A percentile compares a stretch with the other conserved stretches of the same genome.
Evolutionary conservation across 2,113 vertebrate genomes (phyloP).

Genomic region (Melospiza melodia): DNA sequence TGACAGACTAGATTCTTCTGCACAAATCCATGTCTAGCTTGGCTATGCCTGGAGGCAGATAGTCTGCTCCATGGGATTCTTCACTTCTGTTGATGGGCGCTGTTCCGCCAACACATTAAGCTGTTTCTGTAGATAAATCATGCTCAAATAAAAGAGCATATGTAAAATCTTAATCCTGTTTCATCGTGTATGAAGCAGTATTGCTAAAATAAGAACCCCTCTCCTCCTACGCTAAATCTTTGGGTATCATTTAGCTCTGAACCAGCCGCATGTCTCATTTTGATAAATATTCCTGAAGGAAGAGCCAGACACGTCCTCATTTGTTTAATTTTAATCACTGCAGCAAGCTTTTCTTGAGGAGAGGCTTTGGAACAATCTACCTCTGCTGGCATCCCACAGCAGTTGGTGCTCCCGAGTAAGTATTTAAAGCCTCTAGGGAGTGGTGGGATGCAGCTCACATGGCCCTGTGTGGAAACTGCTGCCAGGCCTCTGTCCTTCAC

Average conservation of each 20-base stretch:
- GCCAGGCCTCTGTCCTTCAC: not conserved
- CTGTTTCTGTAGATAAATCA: constrained; percentile 52
- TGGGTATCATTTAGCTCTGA: not conserved
- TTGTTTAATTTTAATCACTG: constrained; percentile 21
- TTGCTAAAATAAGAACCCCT: constrained; percentile 16
- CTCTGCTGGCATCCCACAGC: not conserved
- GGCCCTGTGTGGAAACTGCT: not conserved
- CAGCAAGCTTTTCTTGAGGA: not conserved
- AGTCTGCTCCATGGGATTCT: not conserved
- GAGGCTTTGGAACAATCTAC: not conserved
- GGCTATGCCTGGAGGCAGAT: constrained; percentile 1
- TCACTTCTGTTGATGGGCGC: not conserved
- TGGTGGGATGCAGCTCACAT: not conserved
- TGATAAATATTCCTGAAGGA: not conserved
- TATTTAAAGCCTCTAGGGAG: not conserved
- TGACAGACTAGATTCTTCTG: constrained; percentile 11
- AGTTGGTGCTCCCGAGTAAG: not conserved
- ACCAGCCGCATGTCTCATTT: not conserved
- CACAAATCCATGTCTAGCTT: not conserved
- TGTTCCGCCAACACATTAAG: not conserved
- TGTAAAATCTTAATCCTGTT: constrained; percentile 22
- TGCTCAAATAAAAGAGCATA: constrained; percentile 31
- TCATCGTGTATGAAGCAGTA: not conserved
- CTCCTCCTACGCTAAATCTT: not conserved
- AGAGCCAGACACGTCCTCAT: not conserved